Conservation (phyloP, 2,888 invertebrate genomes). For the Amphipyra tragopoginis region DNA sequence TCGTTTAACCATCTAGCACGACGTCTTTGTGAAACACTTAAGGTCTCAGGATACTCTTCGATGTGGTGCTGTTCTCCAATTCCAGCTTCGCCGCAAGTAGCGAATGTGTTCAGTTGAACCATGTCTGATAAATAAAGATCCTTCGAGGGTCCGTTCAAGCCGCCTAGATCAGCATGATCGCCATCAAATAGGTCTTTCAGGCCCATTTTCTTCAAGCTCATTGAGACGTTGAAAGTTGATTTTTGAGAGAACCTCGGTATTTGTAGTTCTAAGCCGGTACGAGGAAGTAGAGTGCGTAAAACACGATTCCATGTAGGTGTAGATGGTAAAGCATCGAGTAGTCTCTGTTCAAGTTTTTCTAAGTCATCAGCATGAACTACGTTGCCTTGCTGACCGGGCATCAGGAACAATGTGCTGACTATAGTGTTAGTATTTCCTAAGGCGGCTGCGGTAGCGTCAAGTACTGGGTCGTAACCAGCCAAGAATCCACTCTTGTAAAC, state of each 20-base stretch:
- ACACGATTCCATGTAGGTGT: conserved; percentile 93
- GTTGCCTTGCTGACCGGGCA: conserved; percentile 96
- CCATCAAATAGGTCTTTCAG: conserved; percentile 94
- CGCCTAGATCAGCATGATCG: conserved; percentile 94
- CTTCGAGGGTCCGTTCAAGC: conserved; percentile 94
- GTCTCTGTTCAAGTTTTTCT: conserved; percentile 92
- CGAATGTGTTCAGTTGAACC: conserved; percentile 95
- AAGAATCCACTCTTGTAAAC: conserved; percentile 94
- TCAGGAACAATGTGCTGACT: conserved; percentile 94
- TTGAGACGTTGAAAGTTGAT: conserved; percentile 95
- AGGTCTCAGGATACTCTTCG: conserved; percentile 94
- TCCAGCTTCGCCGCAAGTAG: conserved; percentile 94
- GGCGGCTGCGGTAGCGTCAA: conserved; percentile 95
- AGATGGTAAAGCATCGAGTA: conserved; percentile 91
- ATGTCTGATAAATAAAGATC: conserved; percentile 96
- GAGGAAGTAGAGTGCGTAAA: conserved; percentile 93
- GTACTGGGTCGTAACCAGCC: conserved; percentile 95
- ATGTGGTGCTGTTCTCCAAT: conserved; percentile 94
- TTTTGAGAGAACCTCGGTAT: conserved; percentile 95
- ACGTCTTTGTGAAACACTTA: conserved; percentile 77
- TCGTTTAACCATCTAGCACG: conserved; percentile 84
- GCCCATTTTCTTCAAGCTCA: conserved; percentile 94
- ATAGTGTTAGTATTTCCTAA: conserved; percentile 93
- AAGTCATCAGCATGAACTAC: conserved; percentile 94
- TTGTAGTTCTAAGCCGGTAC: conserved; percentile 94